Percentiles rank a stretch among this genome's conserved stretches.
Conservation (phyloP, 2,888 invertebrate genomes). For the Zaprionus obscuricornis region DNA sequence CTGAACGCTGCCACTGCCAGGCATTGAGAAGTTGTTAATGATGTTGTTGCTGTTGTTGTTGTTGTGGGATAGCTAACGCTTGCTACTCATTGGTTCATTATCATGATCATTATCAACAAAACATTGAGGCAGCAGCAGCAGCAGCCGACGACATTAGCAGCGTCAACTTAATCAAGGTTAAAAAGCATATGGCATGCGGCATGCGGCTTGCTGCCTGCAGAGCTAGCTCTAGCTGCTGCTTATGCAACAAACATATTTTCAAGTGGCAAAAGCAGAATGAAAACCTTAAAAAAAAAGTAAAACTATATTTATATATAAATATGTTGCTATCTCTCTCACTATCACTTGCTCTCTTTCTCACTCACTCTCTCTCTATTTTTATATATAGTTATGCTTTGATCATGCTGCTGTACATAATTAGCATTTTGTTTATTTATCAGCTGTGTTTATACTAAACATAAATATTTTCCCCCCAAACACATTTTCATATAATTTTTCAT, state of each 20-base stretch:
- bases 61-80: neutral
- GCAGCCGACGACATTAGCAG: slow-evolving; percentile 62
- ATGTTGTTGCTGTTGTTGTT: slow-evolving; percentile 50
- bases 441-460: slow-evolving; percentile 33
- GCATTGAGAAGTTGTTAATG: slow-evolving; percentile 68
- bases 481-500: slow-evolving; percentile 26
- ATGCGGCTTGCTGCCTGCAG: slow-evolving; percentile 9
- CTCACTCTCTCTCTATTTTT: too few species aligned
- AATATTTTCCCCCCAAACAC: slow-evolving; percentile 8
- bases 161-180: slow-evolving; percentile 77
- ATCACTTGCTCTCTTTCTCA: too few species aligned
- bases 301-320: slow-evolving; percentile 12
- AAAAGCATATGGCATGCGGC: slow-evolving; percentile 50
- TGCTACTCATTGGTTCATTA: slow-evolving; percentile 21
- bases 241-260: slow-evolving; percentile 43
- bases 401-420: slow-evolving; percentile 26
- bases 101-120: slow-evolving; percentile 34
- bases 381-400: too few species aligned
- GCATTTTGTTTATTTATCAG: slow-evolving; percentile 41
- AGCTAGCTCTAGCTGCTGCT: slow-evolving; percentile 8
- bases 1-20: slow-evolving; percentile 1
- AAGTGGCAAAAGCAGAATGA: slow-evolving; percentile 32
- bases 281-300: too few species aligned
- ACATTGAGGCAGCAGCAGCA: slow-evolving; percentile 34
- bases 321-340: too few species aligned